Conservation (phyloP, 2,797 vertebrate species). For the Eidolon dupreanum region DNA sequence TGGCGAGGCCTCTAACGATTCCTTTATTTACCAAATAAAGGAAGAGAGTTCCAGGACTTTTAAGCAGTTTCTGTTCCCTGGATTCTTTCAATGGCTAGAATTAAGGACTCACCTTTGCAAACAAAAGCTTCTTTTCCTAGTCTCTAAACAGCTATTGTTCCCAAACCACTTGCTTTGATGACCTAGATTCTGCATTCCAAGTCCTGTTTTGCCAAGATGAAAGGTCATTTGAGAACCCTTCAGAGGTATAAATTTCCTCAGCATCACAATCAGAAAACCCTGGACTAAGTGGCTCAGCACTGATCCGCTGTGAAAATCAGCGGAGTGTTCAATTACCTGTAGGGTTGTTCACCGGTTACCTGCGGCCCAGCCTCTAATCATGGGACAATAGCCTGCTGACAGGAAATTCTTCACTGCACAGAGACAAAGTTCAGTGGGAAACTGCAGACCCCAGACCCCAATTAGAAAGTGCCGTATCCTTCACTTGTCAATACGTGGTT, state of each 20-base stretch:
- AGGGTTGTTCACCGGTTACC: constrained; percentile 47
- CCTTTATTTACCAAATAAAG: not conserved
- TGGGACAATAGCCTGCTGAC: not conserved
- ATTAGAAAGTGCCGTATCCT: not conserved
- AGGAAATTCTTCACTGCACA: not conserved
- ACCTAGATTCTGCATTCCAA: constrained; percentile 23
- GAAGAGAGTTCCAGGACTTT: not conserved
- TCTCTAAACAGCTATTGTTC: constrained; percentile 7
- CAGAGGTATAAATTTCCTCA: constrained; percentile 13
- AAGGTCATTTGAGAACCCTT: constrained; percentile 49
- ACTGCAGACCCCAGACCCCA: rapidly evolving
- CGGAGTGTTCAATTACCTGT: constrained; percentile 43
- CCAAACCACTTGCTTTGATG: not conserved
- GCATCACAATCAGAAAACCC: not conserved
- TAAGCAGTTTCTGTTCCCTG: not conserved
- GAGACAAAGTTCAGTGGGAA: constrained; percentile 12
- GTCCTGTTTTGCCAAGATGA: not conserved
- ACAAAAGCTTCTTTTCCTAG: not conserved
- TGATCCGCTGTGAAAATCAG: constrained; percentile 29
- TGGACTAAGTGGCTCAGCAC: not conserved
- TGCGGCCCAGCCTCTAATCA: not conserved
- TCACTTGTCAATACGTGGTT: not conserved
- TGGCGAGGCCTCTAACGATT: not conserved
- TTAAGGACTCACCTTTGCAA: constrained; percentile 39
- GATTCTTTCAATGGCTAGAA: not conserved